Conservation (phyloP, 2,113 vertebrate species). For the Prunella himalayana region DNA sequence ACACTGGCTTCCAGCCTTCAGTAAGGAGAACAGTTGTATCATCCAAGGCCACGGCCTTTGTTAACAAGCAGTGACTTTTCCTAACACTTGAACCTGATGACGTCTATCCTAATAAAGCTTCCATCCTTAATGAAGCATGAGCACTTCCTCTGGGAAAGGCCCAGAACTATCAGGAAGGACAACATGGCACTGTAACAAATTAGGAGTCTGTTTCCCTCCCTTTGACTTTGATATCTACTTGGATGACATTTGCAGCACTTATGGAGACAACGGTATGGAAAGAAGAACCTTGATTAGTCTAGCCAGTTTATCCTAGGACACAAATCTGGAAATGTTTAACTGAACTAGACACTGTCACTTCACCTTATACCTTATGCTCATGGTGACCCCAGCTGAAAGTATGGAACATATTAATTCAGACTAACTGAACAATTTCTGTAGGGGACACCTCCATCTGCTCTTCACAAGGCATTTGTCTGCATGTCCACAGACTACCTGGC, state of each 20-base stretch:
- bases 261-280: neutral
- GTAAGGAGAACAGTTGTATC: neutral
- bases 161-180: slow-evolving; percentile 44
- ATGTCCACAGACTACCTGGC: neutral
- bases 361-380: neutral
- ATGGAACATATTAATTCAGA: neutral
- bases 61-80: slow-evolving; percentile 3
- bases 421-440: neutral
- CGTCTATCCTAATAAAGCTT: slow-evolving; percentile 45
- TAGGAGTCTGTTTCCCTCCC: slow-evolving; percentile 31
- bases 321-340: slow-evolving; percentile 7
- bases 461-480: neutral
- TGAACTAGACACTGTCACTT: neutral
- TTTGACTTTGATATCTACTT: slow-evolving; percentile 55
- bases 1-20: neutral
- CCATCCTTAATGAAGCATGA: slow-evolving; percentile 53
- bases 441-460: neutral
- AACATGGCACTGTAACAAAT: slow-evolving; percentile 30
- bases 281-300: neutral
- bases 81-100: slow-evolving; percentile 56
- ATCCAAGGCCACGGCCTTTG: neutral
- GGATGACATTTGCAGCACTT: slow-evolving; percentile 46
- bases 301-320: neutral
- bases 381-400: neutral
- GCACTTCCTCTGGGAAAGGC: slow-evolving; percentile 56